Evolutionary conservation across 2,888 invertebrate genomes (phyloP), one percentile per base, ranked within the genome.

Genomic region (Cacoxenus indagator): DNA sequence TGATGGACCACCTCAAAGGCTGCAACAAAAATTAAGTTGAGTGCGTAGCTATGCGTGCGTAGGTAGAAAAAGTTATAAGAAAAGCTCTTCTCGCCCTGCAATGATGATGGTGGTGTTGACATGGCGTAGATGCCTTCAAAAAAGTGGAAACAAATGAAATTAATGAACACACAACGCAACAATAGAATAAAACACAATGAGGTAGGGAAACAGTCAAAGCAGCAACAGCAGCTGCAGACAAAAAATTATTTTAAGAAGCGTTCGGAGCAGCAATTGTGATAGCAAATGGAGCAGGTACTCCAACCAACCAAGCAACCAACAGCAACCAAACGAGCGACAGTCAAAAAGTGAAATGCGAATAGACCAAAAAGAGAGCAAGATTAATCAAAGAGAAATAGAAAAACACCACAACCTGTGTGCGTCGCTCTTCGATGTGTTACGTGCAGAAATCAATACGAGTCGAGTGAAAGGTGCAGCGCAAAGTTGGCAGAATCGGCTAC

Each of bases 11-110:
- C 31, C 14, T 65, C 74, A 75, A 74, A 70, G 73, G 82, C 76
- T 80, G 82, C 81, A 80, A 80, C 83, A 79, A 78, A 82, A 75
- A 81, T 81, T 70, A 81, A 81, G 76, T 81, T 81, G 83, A 80
- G 83, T 82, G 81, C 79, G 81, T 76, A 75, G 78, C 76, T 73
- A 71, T 75, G 81, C 77, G 74, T 71, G 68, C 61, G 68, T 72
- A 77, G 78, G 82, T 82, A n/a, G n/a, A n/a, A n/a, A n/a, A n/a
- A n/a, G n/a, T n/a, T n/a, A n/a, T n/a, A n/a, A n/a, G n/a, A n/a
- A n/a, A n/a, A n/a, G n/a, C n/a, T n/a, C n/a, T n/a, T n/a, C n/a
- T n/a, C n/a, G n/a, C n/a, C n/a, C n/a, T n/a, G n/a, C n/a, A n/a
- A n/a, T n/a, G n/a, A n/a, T n/a, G n/a, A n/a, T n/a, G n/a, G n/a